Evolutionary conservation across 2,113 vertebrate genomes (phyloP).

Genomic region (Procavia capensis): DNA sequence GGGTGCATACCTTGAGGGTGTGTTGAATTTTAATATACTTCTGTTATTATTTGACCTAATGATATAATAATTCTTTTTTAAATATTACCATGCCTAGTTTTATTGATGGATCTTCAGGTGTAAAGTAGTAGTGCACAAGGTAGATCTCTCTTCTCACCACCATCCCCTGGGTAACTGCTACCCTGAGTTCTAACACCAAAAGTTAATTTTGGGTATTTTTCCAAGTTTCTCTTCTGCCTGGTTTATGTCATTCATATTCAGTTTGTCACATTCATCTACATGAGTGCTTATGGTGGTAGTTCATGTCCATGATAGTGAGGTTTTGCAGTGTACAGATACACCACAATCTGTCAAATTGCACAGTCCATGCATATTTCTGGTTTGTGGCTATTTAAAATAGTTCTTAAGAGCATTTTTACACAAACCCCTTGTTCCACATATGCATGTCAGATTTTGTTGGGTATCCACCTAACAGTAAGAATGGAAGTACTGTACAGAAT

Average conservation of each 20-base stretch:
- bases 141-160: background rate
- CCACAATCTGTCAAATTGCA: background rate
- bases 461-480: background rate
- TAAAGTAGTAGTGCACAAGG: background rate
- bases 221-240: background rate
- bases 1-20: background rate
- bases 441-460: background rate
- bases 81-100: background rate
- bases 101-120: background rate
- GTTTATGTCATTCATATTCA: background rate
- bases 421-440: background rate
- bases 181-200: background rate
- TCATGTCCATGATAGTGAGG: background rate
- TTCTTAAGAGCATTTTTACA: background rate
- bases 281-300: background rate
- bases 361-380: background rate
- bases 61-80: background rate
- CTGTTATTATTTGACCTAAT: background rate
- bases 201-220: slow-evolving; percentile 5
- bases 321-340: background rate
- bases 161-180: background rate
- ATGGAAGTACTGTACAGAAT: background rate
- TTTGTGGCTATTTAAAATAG: background rate
- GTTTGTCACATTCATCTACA: background rate
- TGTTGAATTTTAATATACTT: background rate